Base-by-base conservation (phyloP, 2,113 vertebrate genomes). In the Aegotheles bennettii region DNA sequence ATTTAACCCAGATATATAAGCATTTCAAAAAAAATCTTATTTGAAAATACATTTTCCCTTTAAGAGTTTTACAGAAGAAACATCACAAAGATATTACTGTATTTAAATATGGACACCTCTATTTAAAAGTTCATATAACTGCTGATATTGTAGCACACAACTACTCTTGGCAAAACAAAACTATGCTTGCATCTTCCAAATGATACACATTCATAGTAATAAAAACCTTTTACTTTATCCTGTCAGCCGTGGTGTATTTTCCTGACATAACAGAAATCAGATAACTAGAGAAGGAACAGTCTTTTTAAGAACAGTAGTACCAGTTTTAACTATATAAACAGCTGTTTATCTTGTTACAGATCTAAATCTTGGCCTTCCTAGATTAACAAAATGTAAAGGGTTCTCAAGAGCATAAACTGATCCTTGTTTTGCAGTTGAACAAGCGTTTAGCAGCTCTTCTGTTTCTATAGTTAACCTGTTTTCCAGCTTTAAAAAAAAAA, bases 381-480 rank as follows among this genome's bases (percentile, higher is more conserved):
- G 65, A 94, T 96, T 94, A 96, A 96, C 84, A 94, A 97, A 96
- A 96, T n/a, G 74, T 94, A 94, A 94, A 95, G 87, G 48, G 43
- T 59, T 93, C 89, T 94, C 76, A 92, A 84, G 68, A 93, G 65
- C 82, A 88, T 94, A 92, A 97, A 95, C 81, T 23, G 57, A 94
- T 95, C 93, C 80, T 71, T 89, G 51, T 93, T 94, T 87, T 81
- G 53, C 92, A 93, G 85, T 78, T 89, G 65, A 97, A 95, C 47
- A 90, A 94, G 95, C 59, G 83, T 93, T 80, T 93, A 74, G 89
- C 71, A 86, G 84, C 59, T 89, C 61, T 86, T 88, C 85, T 83
- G 71, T 51, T 50, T 77, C 78, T 50, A 63, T 29, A 87, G 50
- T 75, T 92, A 94, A 84, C 64, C 28, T 93, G 82, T 84, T 59